Evolutionary conservation across 2,797 vertebrate genomes (phyloP).

Genomic region (Ispidina picta): DNA sequence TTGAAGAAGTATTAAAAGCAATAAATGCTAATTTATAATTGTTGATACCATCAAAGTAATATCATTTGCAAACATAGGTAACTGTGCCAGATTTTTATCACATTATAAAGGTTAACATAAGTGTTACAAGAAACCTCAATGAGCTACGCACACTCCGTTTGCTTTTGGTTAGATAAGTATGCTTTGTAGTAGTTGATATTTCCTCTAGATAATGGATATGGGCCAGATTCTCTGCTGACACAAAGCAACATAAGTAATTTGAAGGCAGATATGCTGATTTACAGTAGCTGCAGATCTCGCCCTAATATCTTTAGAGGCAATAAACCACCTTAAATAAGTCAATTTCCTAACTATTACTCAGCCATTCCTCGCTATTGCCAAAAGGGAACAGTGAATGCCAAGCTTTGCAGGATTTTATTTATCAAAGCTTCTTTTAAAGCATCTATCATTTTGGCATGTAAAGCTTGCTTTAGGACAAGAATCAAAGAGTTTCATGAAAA

Average conservation of each 20-base stretch:
- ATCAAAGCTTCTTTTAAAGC: constrained; percentile 24
- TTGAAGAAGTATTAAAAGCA: constrained; percentile 33
- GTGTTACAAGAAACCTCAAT: constrained; percentile 64
- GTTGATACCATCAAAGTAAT: constrained; percentile 65
- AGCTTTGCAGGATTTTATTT: constrained; percentile 45
- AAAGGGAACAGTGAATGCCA: constrained; percentile 26
- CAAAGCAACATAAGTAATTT: constrained; percentile 12
- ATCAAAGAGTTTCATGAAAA: constrained; percentile 3
- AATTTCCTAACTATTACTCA: not conserved
- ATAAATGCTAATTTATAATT: constrained; percentile 53
- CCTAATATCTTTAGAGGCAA: constrained; percentile 2
- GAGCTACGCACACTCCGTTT: constrained; percentile 26
- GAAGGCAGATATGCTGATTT: constrained; percentile 47
- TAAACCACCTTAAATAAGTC: constrained; percentile 12
- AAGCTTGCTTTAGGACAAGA: not conserved
- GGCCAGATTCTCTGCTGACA: constrained; percentile 60
- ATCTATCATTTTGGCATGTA: constrained; percentile 9
- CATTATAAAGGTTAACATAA: constrained; percentile 57
- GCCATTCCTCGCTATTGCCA: not conserved
- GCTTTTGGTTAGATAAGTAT: constrained; percentile 62
- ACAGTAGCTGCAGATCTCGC: constrained; percentile 22
- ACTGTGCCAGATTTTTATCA: constrained; percentile 64
- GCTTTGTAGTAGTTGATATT: constrained; percentile 65
- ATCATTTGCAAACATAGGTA: constrained; percentile 54
- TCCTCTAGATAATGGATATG: constrained; percentile 64